These are phyloP conservation scores for Podargus strigoides DNA, from an alignment of 2,797 vertebrate genomes.

Conservation along the genomic window DNA sequence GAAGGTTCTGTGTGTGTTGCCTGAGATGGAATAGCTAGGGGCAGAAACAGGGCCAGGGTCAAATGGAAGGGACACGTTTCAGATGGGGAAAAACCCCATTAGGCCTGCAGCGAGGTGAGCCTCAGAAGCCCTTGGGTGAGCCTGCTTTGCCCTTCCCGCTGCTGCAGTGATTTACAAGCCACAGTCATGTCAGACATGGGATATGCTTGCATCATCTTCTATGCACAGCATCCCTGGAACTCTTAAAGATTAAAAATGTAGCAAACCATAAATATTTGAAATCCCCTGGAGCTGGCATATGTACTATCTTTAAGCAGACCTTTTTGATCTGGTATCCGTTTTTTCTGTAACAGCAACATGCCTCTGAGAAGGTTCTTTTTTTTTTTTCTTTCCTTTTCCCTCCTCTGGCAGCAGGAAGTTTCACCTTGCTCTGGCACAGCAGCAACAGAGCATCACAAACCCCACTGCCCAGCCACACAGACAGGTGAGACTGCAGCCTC, in stretches of 20 bases:
- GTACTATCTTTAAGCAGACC: slow-evolving; percentile 73
- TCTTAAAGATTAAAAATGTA: slow-evolving; percentile 77
- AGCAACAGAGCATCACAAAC: neutral
- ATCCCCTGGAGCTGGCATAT: slow-evolving; percentile 72
- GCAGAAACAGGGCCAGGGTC: neutral
- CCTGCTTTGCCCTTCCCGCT: neutral
- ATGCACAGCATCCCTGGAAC: slow-evolving; percentile 45
- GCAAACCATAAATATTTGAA: slow-evolving; percentile 81
- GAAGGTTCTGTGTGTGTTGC: neutral
- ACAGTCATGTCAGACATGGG: neutral
- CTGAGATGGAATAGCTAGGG: neutral
- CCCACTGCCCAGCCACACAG: neutral
- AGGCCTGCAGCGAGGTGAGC: neutral
- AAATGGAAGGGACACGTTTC: neutral
- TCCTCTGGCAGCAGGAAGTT: neutral
- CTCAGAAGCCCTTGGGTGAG: neutral
- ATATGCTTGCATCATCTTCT: slow-evolving; percentile 15
- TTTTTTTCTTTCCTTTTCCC: neutral
- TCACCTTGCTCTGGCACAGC: neutral
- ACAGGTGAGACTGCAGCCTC: neutral
- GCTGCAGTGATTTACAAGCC: neutral
- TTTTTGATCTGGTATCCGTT: slow-evolving; percentile 76
- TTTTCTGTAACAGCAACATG: slow-evolving; percentile 24
- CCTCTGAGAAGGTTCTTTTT: neutral
- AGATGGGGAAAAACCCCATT: neutral